These are phyloP conservation scores for Halcyon smyrnensis DNA, from an alignment of 2,797 vertebrate genomes.

Conservation along the genomic window DNA sequence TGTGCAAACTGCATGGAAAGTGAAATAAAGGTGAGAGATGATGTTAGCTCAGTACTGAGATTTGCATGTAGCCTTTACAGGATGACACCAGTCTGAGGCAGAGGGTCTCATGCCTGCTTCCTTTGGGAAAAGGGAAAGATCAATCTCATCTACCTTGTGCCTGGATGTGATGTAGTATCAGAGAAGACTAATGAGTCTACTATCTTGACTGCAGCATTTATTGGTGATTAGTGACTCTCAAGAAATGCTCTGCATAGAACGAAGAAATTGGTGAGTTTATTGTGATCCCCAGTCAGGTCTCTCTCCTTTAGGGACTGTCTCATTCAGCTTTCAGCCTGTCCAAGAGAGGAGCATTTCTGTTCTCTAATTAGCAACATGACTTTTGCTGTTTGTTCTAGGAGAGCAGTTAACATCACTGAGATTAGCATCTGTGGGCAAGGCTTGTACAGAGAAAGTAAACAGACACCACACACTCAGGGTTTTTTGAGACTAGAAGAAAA, in stretches of 20 bases:
- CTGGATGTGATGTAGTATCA: neutral
- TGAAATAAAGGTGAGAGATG: neutral
- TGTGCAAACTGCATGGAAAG: neutral
- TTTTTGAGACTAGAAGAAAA: neutral
- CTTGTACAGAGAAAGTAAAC: neutral
- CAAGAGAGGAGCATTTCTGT: neutral
- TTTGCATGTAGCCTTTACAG: neutral
- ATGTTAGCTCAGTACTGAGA: neutral
- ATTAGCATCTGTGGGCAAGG: neutral
- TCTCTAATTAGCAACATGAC: neutral
- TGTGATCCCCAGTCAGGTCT: neutral
- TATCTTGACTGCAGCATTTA: neutral
- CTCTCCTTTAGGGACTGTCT: neutral
- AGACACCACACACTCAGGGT: neutral
- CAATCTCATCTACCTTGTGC: neutral
- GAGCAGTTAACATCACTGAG: neutral
- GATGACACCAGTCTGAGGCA: neutral
- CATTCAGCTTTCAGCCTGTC: neutral
- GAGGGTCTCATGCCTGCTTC: neutral
- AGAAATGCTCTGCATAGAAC: neutral
- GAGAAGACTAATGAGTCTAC: constrained; percentile 17
- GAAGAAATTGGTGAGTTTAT: neutral
- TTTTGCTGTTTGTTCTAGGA: neutral
- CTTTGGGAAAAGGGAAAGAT: neutral
- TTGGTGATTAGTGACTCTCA: neutral